Percentiles rank a stretch among this genome's conserved stretches.
Conservation (phyloP, 1,140 invertebrate species). For the Amyelois transitella region DNA sequence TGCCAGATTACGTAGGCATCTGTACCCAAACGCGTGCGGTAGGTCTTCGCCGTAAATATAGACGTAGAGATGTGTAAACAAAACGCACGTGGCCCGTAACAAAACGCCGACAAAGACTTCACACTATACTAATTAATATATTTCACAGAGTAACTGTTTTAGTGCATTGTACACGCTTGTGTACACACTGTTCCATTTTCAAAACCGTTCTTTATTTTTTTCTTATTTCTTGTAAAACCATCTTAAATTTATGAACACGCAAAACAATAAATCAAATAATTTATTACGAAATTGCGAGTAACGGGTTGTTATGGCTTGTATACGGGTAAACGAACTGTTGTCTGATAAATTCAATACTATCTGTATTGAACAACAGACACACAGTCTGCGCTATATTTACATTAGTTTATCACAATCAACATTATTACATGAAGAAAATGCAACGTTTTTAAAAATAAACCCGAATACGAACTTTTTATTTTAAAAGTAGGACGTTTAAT, state of each 20-base stretch:
- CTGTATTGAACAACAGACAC: background rate
- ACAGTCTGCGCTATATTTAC: background rate
- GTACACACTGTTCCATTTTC: background rate
- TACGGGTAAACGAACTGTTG: background rate
- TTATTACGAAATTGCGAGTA: background rate
- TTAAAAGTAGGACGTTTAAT: background rate
- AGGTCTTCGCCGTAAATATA: conserved; percentile 26
- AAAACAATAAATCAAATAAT: background rate
- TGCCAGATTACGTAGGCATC: background rate
- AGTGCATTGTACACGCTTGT: background rate
- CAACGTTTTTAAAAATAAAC: background rate
- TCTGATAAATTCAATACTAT: background rate
- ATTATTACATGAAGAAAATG: background rate
- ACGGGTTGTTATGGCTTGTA: background rate
- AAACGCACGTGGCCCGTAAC: background rate
- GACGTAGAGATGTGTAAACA: conserved; percentile 3
- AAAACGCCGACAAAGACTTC: background rate
- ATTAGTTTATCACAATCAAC: background rate
- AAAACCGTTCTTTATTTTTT: no score
- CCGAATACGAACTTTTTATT: background rate
- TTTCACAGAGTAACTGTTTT: background rate
- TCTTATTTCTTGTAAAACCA: no score
- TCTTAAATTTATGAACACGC: no score
- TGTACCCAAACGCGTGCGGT: conserved; percentile 26
- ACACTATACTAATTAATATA: background rate